A percentile compares a stretch with the other conserved stretches of the same genome.
Evolutionary conservation across 2,888 invertebrate species (phyloP).

Genomic region (Scaptomyza flava): DNA sequence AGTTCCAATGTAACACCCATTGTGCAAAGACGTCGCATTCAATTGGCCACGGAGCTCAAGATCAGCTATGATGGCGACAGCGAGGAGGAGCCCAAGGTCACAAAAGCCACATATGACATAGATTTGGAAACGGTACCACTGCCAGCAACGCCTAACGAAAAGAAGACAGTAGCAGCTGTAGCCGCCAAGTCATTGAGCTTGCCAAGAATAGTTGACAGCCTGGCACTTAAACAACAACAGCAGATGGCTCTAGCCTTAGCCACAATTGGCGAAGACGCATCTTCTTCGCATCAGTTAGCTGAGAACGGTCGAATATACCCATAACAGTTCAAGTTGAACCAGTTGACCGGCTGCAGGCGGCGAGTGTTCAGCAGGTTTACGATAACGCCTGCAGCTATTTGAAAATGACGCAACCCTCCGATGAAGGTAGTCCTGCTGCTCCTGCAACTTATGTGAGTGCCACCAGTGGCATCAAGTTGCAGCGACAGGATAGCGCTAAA

Average conservation of each 20-base stretch:
- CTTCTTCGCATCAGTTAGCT: background rate
- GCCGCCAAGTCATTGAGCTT: slow-evolving; percentile 26
- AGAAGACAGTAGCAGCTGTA: slow-evolving; percentile 17
- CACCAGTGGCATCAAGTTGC: slow-evolving; percentile 65
- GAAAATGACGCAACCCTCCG: slow-evolving; percentile 63
- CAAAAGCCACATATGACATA: slow-evolving; percentile 31
- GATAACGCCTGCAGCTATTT: slow-evolving; percentile 79
- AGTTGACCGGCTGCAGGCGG: slow-evolving; percentile 21
- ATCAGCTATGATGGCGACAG: slow-evolving; percentile 66
- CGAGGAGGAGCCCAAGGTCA: slow-evolving; percentile 59
- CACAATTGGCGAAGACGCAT: slow-evolving; percentile 3
- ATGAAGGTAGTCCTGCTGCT: slow-evolving; percentile 20
- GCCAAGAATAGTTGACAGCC: slow-evolving; percentile 71
- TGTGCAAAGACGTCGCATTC: slow-evolving; percentile 76
- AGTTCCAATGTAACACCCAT: slow-evolving; percentile 47
- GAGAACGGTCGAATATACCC: slow-evolving; percentile 55
- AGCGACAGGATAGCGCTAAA: slow-evolving; percentile 51
- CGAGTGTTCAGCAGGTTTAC: slow-evolving; percentile 71
- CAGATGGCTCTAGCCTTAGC: slow-evolving; percentile 65
- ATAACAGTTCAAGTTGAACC: slow-evolving; percentile 58
- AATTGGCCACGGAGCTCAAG: slow-evolving; percentile 80
- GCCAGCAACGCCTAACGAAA: slow-evolving; percentile 63
- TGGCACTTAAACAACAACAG: slow-evolving; percentile 73
- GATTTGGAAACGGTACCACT: slow-evolving; percentile 77
- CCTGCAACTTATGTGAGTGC: slow-evolving; percentile 61